phyloP scores from a whole-genome alignment of 2,888 invertebrate genomes.

The Eristalinus aeneus region DNA sequence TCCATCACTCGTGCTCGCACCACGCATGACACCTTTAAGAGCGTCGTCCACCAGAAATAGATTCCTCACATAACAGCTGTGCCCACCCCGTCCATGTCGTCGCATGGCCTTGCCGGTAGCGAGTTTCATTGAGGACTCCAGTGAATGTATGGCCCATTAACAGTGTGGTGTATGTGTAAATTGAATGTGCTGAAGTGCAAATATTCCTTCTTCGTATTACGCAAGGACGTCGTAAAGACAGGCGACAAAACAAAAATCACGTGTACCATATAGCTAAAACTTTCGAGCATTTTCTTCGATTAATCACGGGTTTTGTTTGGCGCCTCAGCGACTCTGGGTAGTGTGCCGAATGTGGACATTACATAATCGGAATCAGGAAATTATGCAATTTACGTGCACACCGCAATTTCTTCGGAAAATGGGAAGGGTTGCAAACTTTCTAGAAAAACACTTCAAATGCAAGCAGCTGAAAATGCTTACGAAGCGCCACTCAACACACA shows the following conservation, averaged over 20 bases:
- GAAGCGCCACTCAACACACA: constrained; percentile 20
- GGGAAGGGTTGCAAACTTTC: constrained; percentile 18
- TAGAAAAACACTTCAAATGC: constrained; percentile 40
- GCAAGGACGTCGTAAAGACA: constrained; percentile 39
- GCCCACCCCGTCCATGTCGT: not conserved
- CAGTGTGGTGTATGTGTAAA: constrained; percentile 4
- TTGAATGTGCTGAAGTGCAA: constrained; percentile 26
- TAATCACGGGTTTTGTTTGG: not conserved
- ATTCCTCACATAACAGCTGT: constrained; percentile 16
- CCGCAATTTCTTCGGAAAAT: not conserved
- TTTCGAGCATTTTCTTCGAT: not conserved
- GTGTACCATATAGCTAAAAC: not conserved
- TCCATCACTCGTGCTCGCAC: not conserved
- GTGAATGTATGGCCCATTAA: constrained; percentile 40
- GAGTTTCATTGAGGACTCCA: constrained; percentile 35
- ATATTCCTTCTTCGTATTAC: constrained; percentile 14
- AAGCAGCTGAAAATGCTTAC: constrained; percentile 37
- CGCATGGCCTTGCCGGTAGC: constrained; percentile 35
- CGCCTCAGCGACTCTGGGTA: not conserved
- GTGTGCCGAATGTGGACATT: constrained; percentile 1
- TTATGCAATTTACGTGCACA: not conserved
- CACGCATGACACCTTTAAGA: constrained; percentile 29
- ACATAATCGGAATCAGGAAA: constrained; percentile 22
- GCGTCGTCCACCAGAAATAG: constrained; percentile 23
- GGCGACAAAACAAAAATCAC: not conserved